Evolutionary conservation across 2,888 invertebrate genomes (phyloP).

Genomic region (Stenoptilia bipunctidactyla): DNA sequence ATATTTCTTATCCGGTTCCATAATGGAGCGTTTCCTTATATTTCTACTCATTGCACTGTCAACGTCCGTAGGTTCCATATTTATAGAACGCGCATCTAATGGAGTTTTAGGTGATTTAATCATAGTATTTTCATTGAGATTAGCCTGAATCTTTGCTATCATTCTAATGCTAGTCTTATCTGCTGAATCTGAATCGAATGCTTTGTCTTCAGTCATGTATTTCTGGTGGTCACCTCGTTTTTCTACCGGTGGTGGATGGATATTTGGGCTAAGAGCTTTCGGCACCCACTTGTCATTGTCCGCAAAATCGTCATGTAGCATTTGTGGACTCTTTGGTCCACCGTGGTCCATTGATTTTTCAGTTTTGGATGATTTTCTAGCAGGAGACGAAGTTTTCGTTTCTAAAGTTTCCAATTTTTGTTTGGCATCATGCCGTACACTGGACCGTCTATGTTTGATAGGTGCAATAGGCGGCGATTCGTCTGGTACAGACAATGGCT

Average conservation of each 20-base stretch:
- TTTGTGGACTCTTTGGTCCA: slow-evolving; percentile 31
- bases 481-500: slow-evolving; percentile 17
- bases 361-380: slow-evolving; percentile 23
- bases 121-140: slow-evolving; percentile 61
- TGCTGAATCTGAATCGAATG: slow-evolving; percentile 46
- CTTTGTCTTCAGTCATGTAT: slow-evolving; percentile 61
- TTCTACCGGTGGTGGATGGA: slow-evolving; percentile 50
- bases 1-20: slow-evolving; percentile 52
- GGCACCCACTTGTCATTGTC: slow-evolving; percentile 51
- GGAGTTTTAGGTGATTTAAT: slow-evolving; percentile 65
- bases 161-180: slow-evolving; percentile 58
- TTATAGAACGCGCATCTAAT: slow-evolving; percentile 57
- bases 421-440: slow-evolving; percentile 19
- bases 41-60: slow-evolving; percentile 36
- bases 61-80: slow-evolving; percentile 40
- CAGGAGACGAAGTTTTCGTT: slow-evolving; percentile 25
- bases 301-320: slow-evolving; percentile 31
- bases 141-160: slow-evolving; percentile 63
- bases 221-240: slow-evolving; percentile 53
- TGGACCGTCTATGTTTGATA: slow-evolving; percentile 23
- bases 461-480: slow-evolving; percentile 14
- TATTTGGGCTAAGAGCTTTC: slow-evolving; percentile 47
- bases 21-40: slow-evolving; percentile 36
- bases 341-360: slow-evolving; percentile 23
- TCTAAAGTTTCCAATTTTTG: neutral